These are phyloP conservation scores for Corticium candelabrum DNA, from an alignment of 37 sponge, comb jelly and placozoan genomes.

Conservation along the genomic window DNA sequence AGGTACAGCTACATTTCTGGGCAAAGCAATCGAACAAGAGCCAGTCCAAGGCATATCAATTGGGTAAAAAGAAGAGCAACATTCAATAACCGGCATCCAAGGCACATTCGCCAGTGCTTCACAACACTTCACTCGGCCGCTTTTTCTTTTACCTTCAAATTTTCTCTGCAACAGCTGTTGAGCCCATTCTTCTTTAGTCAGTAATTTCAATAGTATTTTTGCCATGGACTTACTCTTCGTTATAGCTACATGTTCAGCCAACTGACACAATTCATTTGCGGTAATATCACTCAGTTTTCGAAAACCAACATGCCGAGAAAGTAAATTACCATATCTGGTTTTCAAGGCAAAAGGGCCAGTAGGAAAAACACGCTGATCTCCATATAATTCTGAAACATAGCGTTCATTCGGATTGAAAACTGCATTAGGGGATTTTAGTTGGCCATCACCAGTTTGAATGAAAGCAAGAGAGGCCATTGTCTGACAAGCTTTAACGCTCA, in stretches of 20 bases:
- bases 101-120: slow-evolving; percentile 29
- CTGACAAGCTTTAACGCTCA: not conserved
- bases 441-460: not conserved
- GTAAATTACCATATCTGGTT: not conserved
- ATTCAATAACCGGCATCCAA: not conserved
- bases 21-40: not conserved
- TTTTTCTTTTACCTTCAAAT: too few species aligned
- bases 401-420: not conserved
- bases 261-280: not conserved
- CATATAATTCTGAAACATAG: not conserved
- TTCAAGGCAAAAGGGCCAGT: not conserved
- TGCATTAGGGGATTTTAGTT: not conserved
- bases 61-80: not conserved
- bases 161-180: not conserved
- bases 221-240: not conserved
- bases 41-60: not conserved
- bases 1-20: not conserved
- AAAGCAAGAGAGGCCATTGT: not conserved
- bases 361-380: not conserved
- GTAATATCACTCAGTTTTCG: not conserved
- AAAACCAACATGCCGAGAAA: not conserved
- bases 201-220: not conserved
- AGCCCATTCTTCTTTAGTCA: not conserved
- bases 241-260: not conserved
- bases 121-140: not conserved